Percentiles rank a stretch among this genome's conserved stretches.
phyloP scores from a whole-genome alignment of 2,888 invertebrate genomes.

The Ectobius pallidus region DNA sequence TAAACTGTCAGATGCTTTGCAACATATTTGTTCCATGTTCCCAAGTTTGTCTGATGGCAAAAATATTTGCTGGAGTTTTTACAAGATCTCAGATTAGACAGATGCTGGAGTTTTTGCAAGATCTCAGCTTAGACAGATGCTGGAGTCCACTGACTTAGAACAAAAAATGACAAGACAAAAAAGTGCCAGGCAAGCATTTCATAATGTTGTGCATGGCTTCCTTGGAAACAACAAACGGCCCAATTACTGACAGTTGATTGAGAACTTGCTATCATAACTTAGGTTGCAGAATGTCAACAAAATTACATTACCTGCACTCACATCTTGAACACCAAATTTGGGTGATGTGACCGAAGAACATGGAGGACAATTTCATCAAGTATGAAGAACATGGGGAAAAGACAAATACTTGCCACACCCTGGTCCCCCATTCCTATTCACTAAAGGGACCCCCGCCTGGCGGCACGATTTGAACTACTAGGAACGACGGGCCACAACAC shows the following conservation, averaged over 20 bases:
- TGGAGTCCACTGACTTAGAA: not conserved
- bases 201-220: slow-evolving; percentile 10
- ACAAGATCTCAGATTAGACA: not conserved
- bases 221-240: slow-evolving; percentile 2
- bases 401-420: too few species aligned
- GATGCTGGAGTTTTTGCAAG: not conserved
- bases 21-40: not conserved
- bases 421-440: too few species aligned
- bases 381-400: slow-evolving; percentile 8
- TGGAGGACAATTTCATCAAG: not conserved
- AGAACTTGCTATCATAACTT: not conserved
- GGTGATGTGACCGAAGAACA: slow-evolving; percentile 2
- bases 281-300: slow-evolving; percentile 8
- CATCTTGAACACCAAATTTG: slow-evolving; percentile 9
- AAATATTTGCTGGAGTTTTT: slow-evolving; percentile 3
- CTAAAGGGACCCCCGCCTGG: too few species aligned
- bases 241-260: slow-evolving; percentile 20
- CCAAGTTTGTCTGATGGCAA: not conserved
- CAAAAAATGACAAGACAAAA: not conserved
- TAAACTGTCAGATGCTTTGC: not conserved
- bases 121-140: not conserved
- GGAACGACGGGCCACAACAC: too few species aligned
- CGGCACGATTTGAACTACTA: too few species aligned
- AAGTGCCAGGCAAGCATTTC: not conserved
- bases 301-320: not conserved